These are phyloP conservation scores for Octopus bimaculoides DNA, from an alignment of 1,140 invertebrate genomes.

Conservation along the genomic window DNA sequence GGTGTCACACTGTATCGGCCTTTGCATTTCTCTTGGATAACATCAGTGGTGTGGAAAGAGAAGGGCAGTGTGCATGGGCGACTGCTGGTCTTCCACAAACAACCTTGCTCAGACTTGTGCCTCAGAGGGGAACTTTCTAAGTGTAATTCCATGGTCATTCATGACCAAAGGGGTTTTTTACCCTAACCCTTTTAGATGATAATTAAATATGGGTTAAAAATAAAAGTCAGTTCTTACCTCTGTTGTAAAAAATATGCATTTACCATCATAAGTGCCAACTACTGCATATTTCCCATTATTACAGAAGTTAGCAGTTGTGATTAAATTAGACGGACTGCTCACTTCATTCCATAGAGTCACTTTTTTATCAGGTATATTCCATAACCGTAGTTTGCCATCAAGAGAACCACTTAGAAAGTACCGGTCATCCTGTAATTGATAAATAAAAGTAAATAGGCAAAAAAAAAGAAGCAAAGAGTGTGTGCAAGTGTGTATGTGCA, in stretches of 20 bases:
- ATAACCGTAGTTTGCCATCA: constrained; percentile 93
- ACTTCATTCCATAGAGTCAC: constrained; percentile 96
- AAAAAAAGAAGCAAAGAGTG: no score
- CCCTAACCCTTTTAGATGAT: no score
- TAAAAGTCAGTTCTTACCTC: constrained; percentile 62
- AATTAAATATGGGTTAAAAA: no score
- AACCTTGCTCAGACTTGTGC: no score
- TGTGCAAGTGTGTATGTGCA: no score
- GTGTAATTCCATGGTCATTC: no score
- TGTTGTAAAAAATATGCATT: constrained; percentile 97
- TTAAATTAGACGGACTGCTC: constrained; percentile 68
- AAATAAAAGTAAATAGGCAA: no score
- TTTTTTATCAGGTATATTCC: constrained; percentile 99
- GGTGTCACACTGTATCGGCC: no score
- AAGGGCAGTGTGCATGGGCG: not conserved
- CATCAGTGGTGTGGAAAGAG: not conserved
- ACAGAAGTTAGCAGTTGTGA: constrained; percentile 97
- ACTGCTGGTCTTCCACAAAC: no score
- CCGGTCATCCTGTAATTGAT: constrained; percentile 70
- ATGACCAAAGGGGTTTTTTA: no score
- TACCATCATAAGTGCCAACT: constrained; percentile 92
- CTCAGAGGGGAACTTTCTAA: no score
- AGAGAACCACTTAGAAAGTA: constrained; percentile 94
- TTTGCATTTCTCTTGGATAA: no score
- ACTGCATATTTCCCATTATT: constrained; percentile 97